Conservation (phyloP, 1,140 invertebrate species). For the Doryteuthis pealeii region DNA sequence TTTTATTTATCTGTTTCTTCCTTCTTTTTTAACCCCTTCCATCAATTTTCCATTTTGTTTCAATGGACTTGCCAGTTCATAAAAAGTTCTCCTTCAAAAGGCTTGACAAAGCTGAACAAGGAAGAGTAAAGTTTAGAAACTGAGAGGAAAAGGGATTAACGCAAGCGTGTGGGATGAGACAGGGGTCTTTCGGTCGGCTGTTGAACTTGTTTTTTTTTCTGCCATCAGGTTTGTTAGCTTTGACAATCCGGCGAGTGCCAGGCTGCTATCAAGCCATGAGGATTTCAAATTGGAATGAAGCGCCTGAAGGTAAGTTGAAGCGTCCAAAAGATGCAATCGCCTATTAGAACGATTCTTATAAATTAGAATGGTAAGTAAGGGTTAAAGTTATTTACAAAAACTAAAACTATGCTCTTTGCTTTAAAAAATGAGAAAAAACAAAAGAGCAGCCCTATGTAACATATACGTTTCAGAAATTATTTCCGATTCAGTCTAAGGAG, state of each 20-base stretch:
- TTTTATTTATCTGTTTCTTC: too few relatives aligned
- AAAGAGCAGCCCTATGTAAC: too few relatives aligned
- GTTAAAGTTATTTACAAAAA: conserved; percentile 3
- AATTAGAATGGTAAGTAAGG: conserved; percentile 11
- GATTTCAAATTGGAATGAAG: conserved; percentile 99
- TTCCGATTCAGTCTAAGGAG: too few relatives aligned
- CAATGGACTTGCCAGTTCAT: too few relatives aligned
- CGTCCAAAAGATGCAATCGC: conserved; percentile 95
- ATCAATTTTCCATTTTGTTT: too few relatives aligned
- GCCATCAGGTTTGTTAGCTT: conserved; percentile 96
- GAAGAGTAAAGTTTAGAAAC: too few relatives aligned
- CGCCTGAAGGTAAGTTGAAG: conserved; percentile 98
- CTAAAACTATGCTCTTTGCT: background rate
- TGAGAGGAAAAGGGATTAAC: background rate
- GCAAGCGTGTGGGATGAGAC: background rate
- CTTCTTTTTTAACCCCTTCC: too few relatives aligned
- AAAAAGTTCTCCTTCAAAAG: too few relatives aligned
- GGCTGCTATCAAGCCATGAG: conserved; percentile 99
- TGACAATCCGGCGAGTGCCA: conserved; percentile 98
- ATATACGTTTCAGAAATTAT: too few relatives aligned
- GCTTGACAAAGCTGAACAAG: too few relatives aligned
- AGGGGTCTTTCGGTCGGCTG: conserved; percentile 5
- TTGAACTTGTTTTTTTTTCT: conserved; percentile 5
- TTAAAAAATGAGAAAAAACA: background rate
- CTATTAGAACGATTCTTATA: conserved; percentile 68